Evolutionary conservation across 2,113 vertebrate genomes (phyloP), one percentile per base, ranked within the genome.

Genomic region (Datnioides undecimradiatus): DNA sequence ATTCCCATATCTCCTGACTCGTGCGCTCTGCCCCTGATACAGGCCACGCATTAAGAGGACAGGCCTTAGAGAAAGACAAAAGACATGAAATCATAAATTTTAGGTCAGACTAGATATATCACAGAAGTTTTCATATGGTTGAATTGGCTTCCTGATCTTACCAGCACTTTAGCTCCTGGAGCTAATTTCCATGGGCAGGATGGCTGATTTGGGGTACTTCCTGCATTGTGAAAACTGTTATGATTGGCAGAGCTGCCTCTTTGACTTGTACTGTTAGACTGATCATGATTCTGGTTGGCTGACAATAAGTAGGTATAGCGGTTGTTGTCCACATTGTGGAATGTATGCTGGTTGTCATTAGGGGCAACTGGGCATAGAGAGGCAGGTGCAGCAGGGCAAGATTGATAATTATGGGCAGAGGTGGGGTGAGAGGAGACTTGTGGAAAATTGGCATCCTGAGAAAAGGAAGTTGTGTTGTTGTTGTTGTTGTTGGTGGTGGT

Each of bases 1-100:
- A 93, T 57, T 95, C 95, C 95, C 95, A 96, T 51, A 95, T 92
- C 80, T 94, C 94, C 77, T 95, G 95, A 81, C 93, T 95, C 1
- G 91, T 83, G 63, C 86, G 81, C 0, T 93, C 93, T 13, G 92
- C 59, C 12, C 88, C 90, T 29, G 95, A 94, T 51, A 95, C 91
- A 33, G 95, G 94, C 84, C 87, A 94, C 0, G 93, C 90, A 21
- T 96, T 96, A 29, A 96, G 92, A 36, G 95, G 95, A 88, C 95
- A 96, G 9, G 95, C 95, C 95, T 96, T 46, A 17, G 13, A 79
- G 49, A 80, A 66, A 78, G 41, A 84, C 0, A 73, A 5, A 78
- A 31, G 66, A 62, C 67, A 88, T 0, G 60, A 10, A 76, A 41
- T 29, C 11, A 66, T 51, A 17, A 69, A 14, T 41, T 75, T 0